phyloP scores from a whole-genome alignment of 2,113 vertebrate genomes.

The Chiloscyllium plagiosum region DNA sequence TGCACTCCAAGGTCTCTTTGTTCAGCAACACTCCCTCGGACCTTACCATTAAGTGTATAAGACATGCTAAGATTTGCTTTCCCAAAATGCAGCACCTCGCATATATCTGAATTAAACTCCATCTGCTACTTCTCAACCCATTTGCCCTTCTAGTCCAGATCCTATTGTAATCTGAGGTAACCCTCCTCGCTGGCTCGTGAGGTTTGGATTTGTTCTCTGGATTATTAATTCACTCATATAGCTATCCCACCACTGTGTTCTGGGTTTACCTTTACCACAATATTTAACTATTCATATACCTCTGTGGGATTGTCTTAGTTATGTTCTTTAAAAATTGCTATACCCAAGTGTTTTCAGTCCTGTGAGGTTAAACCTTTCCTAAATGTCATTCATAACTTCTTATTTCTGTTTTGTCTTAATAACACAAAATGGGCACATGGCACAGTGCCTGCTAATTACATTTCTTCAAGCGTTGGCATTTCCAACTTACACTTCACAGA shows the following conservation, averaged over 20 bases:
- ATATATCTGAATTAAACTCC: no score
- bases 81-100: no score
- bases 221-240: not conserved
- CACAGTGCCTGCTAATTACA: not conserved
- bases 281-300: not conserved
- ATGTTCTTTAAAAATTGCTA: not conserved
- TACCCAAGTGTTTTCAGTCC: not conserved
- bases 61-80: no score
- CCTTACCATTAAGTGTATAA: no score
- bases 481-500: not conserved
- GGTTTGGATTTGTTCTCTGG: not conserved
- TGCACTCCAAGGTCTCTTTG: no score
- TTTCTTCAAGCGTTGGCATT: not conserved
- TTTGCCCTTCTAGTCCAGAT: no score
- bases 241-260: not conserved
- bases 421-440: not conserved
- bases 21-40: no score
- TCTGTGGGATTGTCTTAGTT: not conserved
- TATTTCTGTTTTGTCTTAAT: not conserved
- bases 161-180: no score
- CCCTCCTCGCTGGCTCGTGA: no score
- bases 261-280: not conserved
- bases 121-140: no score
- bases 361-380: not conserved
- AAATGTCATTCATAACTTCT: not conserved